Conservation (phyloP, 2,797 vertebrate species). For the Malurus leucopterus region DNA sequence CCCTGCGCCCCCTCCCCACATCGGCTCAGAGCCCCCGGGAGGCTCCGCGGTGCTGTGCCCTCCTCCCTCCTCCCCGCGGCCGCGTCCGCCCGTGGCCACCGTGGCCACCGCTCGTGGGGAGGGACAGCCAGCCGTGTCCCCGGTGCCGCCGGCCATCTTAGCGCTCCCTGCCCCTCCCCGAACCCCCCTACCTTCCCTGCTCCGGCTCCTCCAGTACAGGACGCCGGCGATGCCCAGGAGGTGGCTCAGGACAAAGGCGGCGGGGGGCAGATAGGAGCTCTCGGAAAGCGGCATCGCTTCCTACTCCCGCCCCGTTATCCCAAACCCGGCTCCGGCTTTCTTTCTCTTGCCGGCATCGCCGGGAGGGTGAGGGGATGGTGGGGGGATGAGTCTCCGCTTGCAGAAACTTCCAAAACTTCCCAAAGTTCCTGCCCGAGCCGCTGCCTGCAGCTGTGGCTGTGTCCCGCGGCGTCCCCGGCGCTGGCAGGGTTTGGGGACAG, state of each 20-base stretch:
- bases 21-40: rapidly evolving
- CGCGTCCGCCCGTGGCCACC: rapidly evolving
- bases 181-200: slow-evolving; percentile 65
- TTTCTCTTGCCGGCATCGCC: slow-evolving; percentile 43
- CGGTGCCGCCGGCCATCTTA: background rate
- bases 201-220: slow-evolving; percentile 71
- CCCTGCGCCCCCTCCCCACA: background rate
- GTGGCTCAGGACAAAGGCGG: slow-evolving; percentile 70
- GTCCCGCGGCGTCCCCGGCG: background rate
- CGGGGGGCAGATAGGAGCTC: slow-evolving; percentile 63
- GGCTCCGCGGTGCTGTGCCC: rapidly evolving
- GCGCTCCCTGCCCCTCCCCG: background rate
- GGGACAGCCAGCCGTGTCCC: background rate
- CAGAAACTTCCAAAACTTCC: background rate
- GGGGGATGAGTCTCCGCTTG: background rate
- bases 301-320: background rate
- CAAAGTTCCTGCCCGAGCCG: slow-evolving; percentile 38
- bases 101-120: background rate
- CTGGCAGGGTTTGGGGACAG: background rate
- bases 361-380: background rate
- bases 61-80: background rate
- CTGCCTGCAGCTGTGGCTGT: slow-evolving; percentile 9
- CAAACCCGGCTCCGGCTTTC: background rate
- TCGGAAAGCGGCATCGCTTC: slow-evolving; percentile 68
- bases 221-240: slow-evolving; percentile 72